phyloP scores from a whole-genome alignment of 1,140 invertebrate genomes.

The Colletes gigas region DNA sequence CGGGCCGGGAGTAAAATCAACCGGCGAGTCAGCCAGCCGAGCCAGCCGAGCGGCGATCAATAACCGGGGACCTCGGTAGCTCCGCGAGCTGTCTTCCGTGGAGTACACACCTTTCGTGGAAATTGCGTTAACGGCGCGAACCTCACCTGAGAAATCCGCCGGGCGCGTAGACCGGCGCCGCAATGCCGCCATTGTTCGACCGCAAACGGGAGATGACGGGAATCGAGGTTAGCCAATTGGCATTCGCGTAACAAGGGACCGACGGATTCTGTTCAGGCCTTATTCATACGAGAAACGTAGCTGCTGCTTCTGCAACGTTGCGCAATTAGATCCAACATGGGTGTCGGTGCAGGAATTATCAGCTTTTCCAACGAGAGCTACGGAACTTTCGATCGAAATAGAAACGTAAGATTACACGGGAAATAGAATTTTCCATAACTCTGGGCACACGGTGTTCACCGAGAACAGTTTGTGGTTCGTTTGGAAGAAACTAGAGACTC shows the following conservation, averaged over 20 bases:
- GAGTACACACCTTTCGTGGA: constrained; percentile 61
- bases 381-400: too few relatives aligned
- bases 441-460: too few relatives aligned
- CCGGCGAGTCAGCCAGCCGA: constrained; percentile 63
- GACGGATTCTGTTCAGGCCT: constrained; percentile 9
- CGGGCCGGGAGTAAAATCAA: constrained; percentile 73
- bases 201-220: constrained; percentile 47
- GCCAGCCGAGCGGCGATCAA: constrained; percentile 70
- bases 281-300: constrained; percentile 10
- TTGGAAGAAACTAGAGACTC: too few relatives aligned
- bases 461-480: too few relatives aligned
- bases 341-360: not conserved
- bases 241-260: constrained; percentile 50
- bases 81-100: constrained; percentile 54
- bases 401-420: too few relatives aligned
- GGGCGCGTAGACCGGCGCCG: too few relatives aligned
- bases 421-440: too few relatives aligned
- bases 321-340: not conserved
- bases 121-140: constrained; percentile 51
- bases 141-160: constrained; percentile 51
- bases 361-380: too few relatives aligned
- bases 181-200: constrained; percentile 60
- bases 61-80: constrained; percentile 71
- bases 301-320: not conserved
- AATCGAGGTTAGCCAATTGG: constrained; percentile 62